Evolutionary conservation across 2,797 vertebrate species (phyloP), one percentile per base, ranked within the genome.

Genomic region (Falco peregrinus): DNA sequence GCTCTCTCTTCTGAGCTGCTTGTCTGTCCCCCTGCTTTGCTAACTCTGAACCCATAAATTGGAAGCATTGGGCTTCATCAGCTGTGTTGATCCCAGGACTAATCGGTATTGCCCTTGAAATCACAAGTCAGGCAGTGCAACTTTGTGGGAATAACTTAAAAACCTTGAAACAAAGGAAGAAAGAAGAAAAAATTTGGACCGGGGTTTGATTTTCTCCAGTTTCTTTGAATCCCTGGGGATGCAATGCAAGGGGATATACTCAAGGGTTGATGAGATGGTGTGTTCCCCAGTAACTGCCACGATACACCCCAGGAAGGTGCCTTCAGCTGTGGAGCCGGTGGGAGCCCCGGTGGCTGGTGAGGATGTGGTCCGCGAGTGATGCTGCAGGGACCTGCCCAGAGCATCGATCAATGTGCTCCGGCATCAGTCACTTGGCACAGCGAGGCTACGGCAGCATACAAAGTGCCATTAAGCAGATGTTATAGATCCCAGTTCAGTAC

Each of bases 291-390:
- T 53, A 54, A 20, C 24, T 71, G 65, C 13, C 7, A 13, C 5
- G 11, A 4, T 26, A 48, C 26, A 4, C 12, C 24, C 59, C 4
- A 22, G 59, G 50, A 29, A 54, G 47, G 39, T 1, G 21, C 45
- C 17, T 53, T 54, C 35, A 24, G 61, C 50, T n/a, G 48, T 2
- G 22, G 75, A 69, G 68, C 16, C 3, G 3, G 24, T 1, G 4
- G 48, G 35, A 71, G 47, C 41, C 65, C 31, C 0, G 0, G n/a
- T 26, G 50, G 13, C 25, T 2, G 0, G n/a, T 0, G 11, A 3
- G n/a, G 60, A 18, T 5, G 5, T 3, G 8, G 37, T n/a, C 2
- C 2, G 16, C 18, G 47, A 8, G 3, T 0, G 5, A 15, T 2
- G 2, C 64, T 45, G 7, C 0, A 7, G 26, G 35, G 11, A 10